Evolutionary conservation across 2,797 vertebrate genomes (phyloP), one percentile per base, ranked within the genome.

Genomic region (Xenentodon cancila): DNA sequence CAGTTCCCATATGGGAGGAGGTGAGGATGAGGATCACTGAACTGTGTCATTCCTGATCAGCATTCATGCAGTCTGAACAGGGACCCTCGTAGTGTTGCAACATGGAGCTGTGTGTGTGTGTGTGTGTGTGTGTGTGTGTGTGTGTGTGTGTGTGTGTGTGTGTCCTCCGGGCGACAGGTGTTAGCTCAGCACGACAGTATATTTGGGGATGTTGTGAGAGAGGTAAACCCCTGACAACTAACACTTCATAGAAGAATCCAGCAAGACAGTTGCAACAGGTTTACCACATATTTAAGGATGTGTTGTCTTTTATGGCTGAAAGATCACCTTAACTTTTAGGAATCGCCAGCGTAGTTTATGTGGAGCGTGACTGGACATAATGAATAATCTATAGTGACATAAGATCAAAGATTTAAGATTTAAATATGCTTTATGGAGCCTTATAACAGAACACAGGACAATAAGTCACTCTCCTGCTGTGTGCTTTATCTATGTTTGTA

Each of bases 41-140:
- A 52, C 71, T 22, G 66, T 73, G 73, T 81, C 70, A 46, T 68
- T 75, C 58, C 51, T 68, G 53, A 77, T 77, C 73, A 79, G 61
- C 54, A 27, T 43, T 53, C 47, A 53, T 58, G 30, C 50, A 59
- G 57, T 37, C 11, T 20, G 17, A 62, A 68, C 51, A 42, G 43
- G 21, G 45, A 46, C 19, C 18, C 5, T 17, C 21, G 32, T 7
- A 8, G 17, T 19, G 16, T 34, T 18, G 11, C 5, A 34, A 48
- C n/a, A 34, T 20, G 37, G 27, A 27, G 11, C 51, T 20, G 46
- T 22, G 42, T 34, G 45, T 21, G 16, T 43, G 3, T 20, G 30
- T 30, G 30, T 30, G 30, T 30, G 30, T 30, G 30, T 30, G 30
- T 30, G 30, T 30, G 30, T 30, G 30, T 30, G 30, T 30, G 30